Evolutionary conservation across 2,113 vertebrate species (phyloP), one percentile per base, ranked within the genome.

Genomic region (Dolichallabes microphthalmus): DNA sequence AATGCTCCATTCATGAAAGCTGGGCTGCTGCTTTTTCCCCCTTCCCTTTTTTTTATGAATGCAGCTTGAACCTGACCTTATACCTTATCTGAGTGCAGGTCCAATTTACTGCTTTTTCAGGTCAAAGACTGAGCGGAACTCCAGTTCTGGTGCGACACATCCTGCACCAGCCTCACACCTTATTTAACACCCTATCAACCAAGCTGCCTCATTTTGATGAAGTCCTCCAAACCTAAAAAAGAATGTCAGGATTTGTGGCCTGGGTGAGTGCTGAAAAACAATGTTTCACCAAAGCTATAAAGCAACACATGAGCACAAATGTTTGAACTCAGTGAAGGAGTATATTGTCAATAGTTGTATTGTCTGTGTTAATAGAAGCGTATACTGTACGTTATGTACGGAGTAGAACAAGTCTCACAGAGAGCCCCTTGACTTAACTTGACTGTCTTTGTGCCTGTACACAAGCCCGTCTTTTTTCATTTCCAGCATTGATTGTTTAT

Each of bases 1-100:
- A 95, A 95, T 94, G 93, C 89, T 89, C 94, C 92, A 94, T 95
- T 95, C 94, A 95, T 95, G 88, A 91, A 86, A 90, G 45, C 85
- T 20, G 83, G 90, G 91, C 89, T 66, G 79, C 82, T 84, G 64
- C 66, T 84, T 86, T 89, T 87, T 76, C 7, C 76, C 88, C 89
- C 39, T 87, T 89, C 22, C 52, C 35, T 82, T 39, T 60, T 35
- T 86, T 87, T 89, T 89, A 91, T 91, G 86, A 92, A 93, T 91
- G 91, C 88, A 91, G 85, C 86, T 88, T 90, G 87, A 90, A 91
- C 50, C 27, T 88, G 89, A 89, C 88, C 89, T 92, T 89, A 91
- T 30, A 83, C 87, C 86, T 68, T 76, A 35, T 84, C 88, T 88
- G 77, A 78, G 80, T 75, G 74, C 88, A 88, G 89, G 88, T 83